Evolutionary conservation across 2,113 vertebrate species (phyloP), one percentile per base, ranked within the genome.

Genomic region (Argyrosomus japonicus): DNA sequence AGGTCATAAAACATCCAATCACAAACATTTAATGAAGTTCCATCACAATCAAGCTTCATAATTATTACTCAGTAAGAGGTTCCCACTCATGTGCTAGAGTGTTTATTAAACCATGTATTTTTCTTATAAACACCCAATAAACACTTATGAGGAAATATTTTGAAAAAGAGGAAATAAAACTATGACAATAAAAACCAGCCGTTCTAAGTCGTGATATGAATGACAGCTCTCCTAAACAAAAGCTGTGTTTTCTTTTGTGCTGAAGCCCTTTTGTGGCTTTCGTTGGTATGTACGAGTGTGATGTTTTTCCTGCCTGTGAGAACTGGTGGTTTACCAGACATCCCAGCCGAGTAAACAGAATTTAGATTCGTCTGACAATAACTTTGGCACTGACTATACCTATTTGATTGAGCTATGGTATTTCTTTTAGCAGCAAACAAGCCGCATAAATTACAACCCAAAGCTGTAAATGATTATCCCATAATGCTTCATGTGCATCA

Each of bases 391-490:
- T 40, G 72, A 67, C 72, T 65, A 40, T 9, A 77, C 54, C 61
- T 82, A 68, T 87, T 68, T 91, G 86, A 87, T 63, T 84, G 77
- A 82, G 89, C 64, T 32, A 62, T 2, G n/a, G 79, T 19, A 64
- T 80, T 88, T 87, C 79, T 40, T 81, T 75, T 32, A 72, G 81
- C 74, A 83, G 67, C 80, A 85, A 88, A 85, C 68, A 45, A 84
- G 78, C 51, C 0, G 32, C 70, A 77, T 21, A 83, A 89, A 89
- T 83, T 82, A 86, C 83, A 82, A 68, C 64, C 60, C 43, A 65
- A 70, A 82, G 86, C 75, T 72, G 84, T 82, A 83, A 88, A 88
- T 79, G 79, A 91, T 86, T 79, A 83, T 73, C 80, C 57, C 81
- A 65, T 79, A 83, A 83, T 87, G 82, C 73, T 86, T 79, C 54